phyloP scores from a whole-genome alignment of 2,113 vertebrate genomes.

The Pseudonaja textilis region DNA sequence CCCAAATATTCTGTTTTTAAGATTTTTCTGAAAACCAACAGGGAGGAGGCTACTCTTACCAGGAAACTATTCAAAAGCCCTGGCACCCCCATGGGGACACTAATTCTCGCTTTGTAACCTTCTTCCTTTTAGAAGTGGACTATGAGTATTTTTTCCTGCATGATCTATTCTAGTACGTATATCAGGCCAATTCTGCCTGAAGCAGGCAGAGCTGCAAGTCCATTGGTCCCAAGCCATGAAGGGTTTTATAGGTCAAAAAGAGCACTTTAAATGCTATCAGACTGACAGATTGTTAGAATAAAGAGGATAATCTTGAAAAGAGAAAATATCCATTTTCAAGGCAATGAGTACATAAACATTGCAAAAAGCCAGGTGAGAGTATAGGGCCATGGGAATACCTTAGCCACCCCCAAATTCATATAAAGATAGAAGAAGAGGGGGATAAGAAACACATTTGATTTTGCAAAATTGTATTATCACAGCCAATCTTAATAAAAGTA shows the following conservation, averaged over 20 bases:
- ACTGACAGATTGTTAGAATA: not conserved
- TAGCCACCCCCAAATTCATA: not conserved
- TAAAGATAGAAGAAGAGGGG: not conserved
- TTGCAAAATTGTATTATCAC: not conserved
- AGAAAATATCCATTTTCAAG: not conserved
- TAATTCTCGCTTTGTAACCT: no score
- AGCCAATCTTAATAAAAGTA: not conserved
- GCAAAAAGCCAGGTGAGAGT: not conserved
- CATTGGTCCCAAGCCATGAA: not conserved
- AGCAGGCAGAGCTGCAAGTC: not conserved
- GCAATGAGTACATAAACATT: not conserved
- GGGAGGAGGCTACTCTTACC: no score
- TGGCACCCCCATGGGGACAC: no score
- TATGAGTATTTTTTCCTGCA: no score
- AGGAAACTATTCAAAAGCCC: no score
- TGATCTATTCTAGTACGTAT: no score
- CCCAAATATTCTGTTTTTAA: no score
- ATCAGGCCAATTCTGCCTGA: no score
- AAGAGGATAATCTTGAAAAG: not conserved
- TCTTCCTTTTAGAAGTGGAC: no score
- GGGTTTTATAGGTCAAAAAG: not conserved
- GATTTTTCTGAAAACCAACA: no score
- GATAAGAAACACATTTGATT: not conserved
- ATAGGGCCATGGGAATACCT: not conserved
- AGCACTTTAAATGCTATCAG: not conserved